These are phyloP conservation scores for Crocallis elinguaria DNA, from an alignment of 2,888 invertebrate genomes.

Conservation along the genomic window DNA sequence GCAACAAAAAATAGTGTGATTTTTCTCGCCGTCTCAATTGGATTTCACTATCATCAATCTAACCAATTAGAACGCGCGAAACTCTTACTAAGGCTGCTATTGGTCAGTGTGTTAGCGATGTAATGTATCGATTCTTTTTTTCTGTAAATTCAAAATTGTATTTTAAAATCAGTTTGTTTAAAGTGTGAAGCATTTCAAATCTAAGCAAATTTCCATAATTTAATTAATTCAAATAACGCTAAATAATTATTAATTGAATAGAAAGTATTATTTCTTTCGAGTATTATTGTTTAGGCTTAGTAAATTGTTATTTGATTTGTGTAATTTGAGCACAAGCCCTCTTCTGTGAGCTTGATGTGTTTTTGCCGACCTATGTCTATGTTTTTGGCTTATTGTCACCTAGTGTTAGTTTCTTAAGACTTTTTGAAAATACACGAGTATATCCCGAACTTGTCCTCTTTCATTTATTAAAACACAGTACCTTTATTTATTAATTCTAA, in stretches of 20 bases:
- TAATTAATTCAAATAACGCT: not conserved
- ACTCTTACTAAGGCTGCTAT: not conserved
- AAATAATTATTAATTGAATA: not conserved
- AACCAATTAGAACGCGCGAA: not conserved
- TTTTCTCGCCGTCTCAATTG: too few species aligned
- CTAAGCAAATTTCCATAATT: too few species aligned
- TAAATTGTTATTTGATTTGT: slow-evolving; percentile 10
- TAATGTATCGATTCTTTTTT: not conserved
- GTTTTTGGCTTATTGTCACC: slow-evolving; percentile 45
- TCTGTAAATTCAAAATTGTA: not conserved
- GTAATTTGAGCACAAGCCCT: slow-evolving; percentile 43
- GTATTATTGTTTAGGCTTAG: slow-evolving; percentile 9
- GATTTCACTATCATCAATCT: too few species aligned
- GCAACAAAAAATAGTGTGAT: too few species aligned
- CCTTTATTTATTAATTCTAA: too few species aligned
- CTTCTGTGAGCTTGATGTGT: slow-evolving; percentile 39
- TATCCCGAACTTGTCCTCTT: slow-evolving; percentile 40
- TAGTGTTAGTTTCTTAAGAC: slow-evolving; percentile 41
- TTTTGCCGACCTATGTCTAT: slow-evolving; percentile 36
- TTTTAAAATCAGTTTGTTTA: not conserved
- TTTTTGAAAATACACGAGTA: slow-evolving; percentile 58
- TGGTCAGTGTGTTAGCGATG: not conserved
- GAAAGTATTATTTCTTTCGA: not conserved
- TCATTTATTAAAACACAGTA: slow-evolving; percentile 13
- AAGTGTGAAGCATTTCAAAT: too few species aligned